Base-by-base conservation (phyloP, 2,797 vertebrate genomes). In the Onychomys torridus region DNA sequence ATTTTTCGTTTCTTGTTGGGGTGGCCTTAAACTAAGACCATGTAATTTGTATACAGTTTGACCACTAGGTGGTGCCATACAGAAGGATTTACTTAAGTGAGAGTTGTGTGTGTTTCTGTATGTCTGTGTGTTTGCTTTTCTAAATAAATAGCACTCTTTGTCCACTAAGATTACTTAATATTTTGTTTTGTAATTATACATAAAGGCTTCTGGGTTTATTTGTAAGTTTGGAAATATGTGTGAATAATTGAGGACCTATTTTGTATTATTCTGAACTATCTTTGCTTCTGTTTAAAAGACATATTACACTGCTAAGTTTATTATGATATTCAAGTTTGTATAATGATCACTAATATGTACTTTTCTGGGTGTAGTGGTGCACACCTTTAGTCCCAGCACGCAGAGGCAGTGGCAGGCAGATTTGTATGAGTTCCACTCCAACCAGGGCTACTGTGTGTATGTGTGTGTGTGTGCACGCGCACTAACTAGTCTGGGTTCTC, bases 1-100 rank as follows among this genome's bases (percentile, higher is more conserved):
- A n/a, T 67, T 84, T 61, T 65, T 43, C 3, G 16, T 69, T 86
- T 69, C 52, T 94, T 84, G 86, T 93, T 91, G 61, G 32, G 7
- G 69, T 95, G 25, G 8, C 27, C 5, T 16, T 93, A 5, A 94
- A 49, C n/a, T 63, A 75, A 49, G 34, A 94, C 11, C 84, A 71
- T 59, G 49, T 55, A 55, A 78, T 77, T 92, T 97, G 19, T 87
- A 40, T 95, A 55, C 71, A 92, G 0, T 87, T 81, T 96, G 88
- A 8, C 98, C 98, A 96, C 98, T 93, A 98, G 98, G 37, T 97
- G 98, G 98, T 96, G 97, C 55, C 96, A 94, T 87, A 52, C 76
- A 95, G 14, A 97, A 88, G 89, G 46, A 92, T 71, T 73, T 94
- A 75, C 63, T 59, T 88, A 21, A 2, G 2, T 29, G 86, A 57